phyloP scores from a whole-genome alignment of 2,113 vertebrate species.

The Calonectris borealis region DNA sequence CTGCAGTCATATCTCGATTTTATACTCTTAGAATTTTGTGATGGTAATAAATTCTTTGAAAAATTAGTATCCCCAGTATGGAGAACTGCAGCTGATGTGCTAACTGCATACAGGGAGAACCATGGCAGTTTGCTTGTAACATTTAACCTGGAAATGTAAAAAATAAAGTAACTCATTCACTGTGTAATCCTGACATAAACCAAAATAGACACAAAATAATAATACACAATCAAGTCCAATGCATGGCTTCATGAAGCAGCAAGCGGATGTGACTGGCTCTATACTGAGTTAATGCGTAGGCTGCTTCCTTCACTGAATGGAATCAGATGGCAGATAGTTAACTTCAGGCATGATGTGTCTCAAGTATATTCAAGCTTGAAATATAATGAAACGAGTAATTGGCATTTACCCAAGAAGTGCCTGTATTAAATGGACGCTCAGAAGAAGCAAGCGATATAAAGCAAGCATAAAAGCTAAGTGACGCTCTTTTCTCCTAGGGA shows the following conservation, averaged over 20 bases:
- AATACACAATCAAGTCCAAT: background rate
- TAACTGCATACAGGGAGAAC: background rate
- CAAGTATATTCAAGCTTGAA: background rate
- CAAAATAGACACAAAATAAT: background rate
- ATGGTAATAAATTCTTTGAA: conserved; percentile 1
- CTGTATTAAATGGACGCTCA: background rate
- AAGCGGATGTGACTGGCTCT: background rate
- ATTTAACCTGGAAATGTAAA: background rate
- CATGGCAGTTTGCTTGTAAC: background rate
- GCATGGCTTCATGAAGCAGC: background rate
- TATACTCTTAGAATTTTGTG: background rate
- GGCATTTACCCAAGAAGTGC: background rate
- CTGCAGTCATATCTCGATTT: conserved; percentile 8
- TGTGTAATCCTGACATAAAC: background rate
- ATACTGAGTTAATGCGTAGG: background rate
- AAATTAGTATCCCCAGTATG: background rate
- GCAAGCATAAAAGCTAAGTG: background rate
- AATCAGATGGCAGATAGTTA: background rate
- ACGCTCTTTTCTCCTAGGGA: background rate
- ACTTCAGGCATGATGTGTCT: background rate
- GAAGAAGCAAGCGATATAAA: background rate
- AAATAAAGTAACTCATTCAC: background rate
- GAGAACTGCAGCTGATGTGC: background rate
- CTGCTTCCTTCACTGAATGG: background rate
- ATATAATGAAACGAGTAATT: background rate